Evolutionary conservation across 2,888 invertebrate genomes (phyloP), one percentile per base, ranked within the genome.

Genomic region (Stenurella melanura): DNA sequence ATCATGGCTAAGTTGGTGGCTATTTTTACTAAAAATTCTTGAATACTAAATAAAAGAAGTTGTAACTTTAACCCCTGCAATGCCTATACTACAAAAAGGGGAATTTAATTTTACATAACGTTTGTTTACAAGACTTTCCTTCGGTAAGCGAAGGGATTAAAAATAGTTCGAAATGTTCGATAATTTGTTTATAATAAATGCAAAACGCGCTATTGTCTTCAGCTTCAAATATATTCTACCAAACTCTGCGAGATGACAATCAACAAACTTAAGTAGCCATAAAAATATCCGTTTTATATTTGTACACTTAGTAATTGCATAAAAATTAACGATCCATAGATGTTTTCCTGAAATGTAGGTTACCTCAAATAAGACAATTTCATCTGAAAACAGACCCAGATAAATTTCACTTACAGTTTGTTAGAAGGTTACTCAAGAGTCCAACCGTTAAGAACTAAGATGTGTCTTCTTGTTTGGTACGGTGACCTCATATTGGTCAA

Each of bases 321-420:
- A 30, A 61, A 61, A 61, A 30, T 61, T 61, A 61, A 61, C 61
- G 61, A 61, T 61, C 61, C 61, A 15, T 50, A 50, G n/a, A 50
- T 50, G 15, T 50, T 50, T n/a, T 50, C 15, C 2, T 50, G n/a
- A 50, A 50, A 50, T 50, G 50, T 50, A 50, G 50, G 50, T 50
- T 50, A 50, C 50, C 50, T 50, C n/a, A 50, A 50, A 50, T 50
- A 50, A n/a, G n/a, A 50, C n/a, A 5, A 50, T 50, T 15, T 50
- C 50, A 50, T n/a, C n/a, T n/a, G 61, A 61, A 61, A 34, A 30
- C 34, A 26, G 15, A 15, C 61, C 9, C n/a, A 30, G 61, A 61
- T 61, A 30, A 61, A 61, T 21, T 61, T 61, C 61, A 61, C 50
- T 50, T 50, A 50, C n/a, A 17, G 50, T n/a, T 50, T 50, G n/a